Evolutionary conservation across 2,797 vertebrate species (phyloP), one percentile per base, ranked within the genome.

Genomic region (Anguilla anguilla): DNA sequence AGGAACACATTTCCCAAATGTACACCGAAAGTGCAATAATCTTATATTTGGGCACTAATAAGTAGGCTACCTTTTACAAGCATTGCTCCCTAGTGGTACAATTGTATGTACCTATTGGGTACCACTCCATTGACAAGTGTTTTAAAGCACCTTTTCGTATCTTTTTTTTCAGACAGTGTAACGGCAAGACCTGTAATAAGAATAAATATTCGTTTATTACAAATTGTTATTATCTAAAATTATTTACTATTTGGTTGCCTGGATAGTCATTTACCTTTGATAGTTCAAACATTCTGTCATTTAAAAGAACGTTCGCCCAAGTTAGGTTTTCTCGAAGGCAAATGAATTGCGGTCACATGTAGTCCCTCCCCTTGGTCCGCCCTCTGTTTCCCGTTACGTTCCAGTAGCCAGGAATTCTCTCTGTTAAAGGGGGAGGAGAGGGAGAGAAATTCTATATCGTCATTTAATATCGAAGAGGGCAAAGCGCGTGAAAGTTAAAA

Each of bases 331-430:
- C 17, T 82, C 43, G 83, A n/a, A 83, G 59, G 86, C 79, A 87
- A 79, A 88, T 53, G 88, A 89, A 89, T 82, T 51, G 79, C 19
- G 79, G 46, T 82, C 46, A 43, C 74, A 77, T 77, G 90, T 90
- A 91, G 89, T 89, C 92, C 90, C 69, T 59, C 69, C 72, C 5
- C 55, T 55, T 3, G 59, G 49, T 57, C 61, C 85, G 81, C 93
- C 88, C 77, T 89, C 49, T 89, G 77, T 74, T 55, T 90, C 91
- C 89, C 72, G 11, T 90, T 92, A 90, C 89, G 92, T 93, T 93
- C 92, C 92, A 91, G 28, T 61, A 39, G 87, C 69, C 90, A 67
- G 91, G 92, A 92, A 92, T 94, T 86, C 90, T 94, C 93, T 91
- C 88, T 85, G 67, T 64, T 88, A 89, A 89, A 83, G 79, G 90